A percentile compares a stretch with the other conserved stretches of the same genome.
Conservation (phyloP, 2,888 invertebrate genomes). For the Synergus japonicus region DNA sequence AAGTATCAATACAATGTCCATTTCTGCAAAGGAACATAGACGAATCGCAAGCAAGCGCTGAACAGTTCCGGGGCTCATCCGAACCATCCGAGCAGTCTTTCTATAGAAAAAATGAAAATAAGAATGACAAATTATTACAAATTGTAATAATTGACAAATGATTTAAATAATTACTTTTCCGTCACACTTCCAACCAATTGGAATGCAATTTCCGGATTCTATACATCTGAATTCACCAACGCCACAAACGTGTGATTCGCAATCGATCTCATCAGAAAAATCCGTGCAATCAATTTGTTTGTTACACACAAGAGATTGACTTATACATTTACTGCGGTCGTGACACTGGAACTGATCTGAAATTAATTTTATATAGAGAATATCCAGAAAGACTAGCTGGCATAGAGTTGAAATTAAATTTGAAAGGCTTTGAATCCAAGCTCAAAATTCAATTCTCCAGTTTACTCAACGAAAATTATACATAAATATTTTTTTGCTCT, state of each 20-base stretch:
- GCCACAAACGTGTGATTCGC: constrained; percentile 65
- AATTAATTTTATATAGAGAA: constrained; percentile 37
- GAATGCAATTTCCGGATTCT: constrained; percentile 73
- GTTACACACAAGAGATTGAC: constrained; percentile 85
- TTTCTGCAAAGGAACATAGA: constrained; percentile 78
- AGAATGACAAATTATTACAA: not conserved
- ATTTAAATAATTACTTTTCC: constrained; percentile 58
- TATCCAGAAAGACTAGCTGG: too few relatives aligned
- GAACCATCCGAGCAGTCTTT: constrained; percentile 71
- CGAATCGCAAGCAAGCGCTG: constrained; percentile 63
- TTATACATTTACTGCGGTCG: constrained; percentile 83
- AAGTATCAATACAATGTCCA: constrained; percentile 80
- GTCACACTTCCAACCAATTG: constrained; percentile 76
- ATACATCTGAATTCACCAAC: constrained; percentile 67
- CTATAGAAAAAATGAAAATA: constrained; percentile 48
- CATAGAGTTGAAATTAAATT: too few relatives aligned
- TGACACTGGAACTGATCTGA: constrained; percentile 81
- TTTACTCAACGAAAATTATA: too few relatives aligned
- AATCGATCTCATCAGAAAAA: constrained; percentile 84
- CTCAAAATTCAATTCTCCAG: too few relatives aligned
- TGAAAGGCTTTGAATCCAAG: not conserved
- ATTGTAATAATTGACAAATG: too few relatives aligned
- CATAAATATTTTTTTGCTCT: too few relatives aligned
- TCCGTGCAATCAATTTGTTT: constrained; percentile 87
- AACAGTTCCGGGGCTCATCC: constrained; percentile 70